A percentile compares a stretch with the other conserved stretches of the same genome.
Conservation (phyloP, 23 tunicate genomes). For the Halocynthia roretzi region DNA sequence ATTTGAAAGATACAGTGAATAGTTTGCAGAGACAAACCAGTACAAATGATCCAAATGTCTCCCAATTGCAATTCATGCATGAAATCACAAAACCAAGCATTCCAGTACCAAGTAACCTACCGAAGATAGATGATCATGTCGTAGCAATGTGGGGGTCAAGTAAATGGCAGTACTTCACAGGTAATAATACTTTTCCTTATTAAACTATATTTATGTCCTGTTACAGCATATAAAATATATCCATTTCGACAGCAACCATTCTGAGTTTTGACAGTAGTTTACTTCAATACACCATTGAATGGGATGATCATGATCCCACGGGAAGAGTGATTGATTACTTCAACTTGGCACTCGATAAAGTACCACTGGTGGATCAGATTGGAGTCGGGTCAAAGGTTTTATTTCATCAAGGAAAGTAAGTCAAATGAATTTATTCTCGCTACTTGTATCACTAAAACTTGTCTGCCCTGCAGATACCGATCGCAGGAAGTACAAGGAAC, state of each 20-base stretch:
- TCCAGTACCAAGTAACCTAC: slow-evolving; percentile 32
- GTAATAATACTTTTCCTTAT: slow-evolving; percentile 1
- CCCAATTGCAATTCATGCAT: too few relatives aligned
- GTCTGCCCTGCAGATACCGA: slow-evolving; percentile 36
- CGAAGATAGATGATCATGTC: slow-evolving; percentile 67
- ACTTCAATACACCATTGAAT: slow-evolving; percentile 80
- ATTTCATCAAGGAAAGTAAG: slow-evolving; percentile 84
- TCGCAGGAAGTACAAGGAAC: slow-evolving; percentile 50
- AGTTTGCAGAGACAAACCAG: too few relatives aligned
- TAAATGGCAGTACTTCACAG: slow-evolving; percentile 97
- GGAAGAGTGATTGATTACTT: slow-evolving; percentile 71
- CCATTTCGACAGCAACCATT: slow-evolving; percentile 54
- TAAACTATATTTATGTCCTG: not conserved
- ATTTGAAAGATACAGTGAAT: too few relatives aligned
- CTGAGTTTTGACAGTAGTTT: slow-evolving; percentile 39
- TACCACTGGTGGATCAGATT: slow-evolving; percentile 60
- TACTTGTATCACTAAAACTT: not conserved
- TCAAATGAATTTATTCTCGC: not conserved
- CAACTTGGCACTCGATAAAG: slow-evolving; percentile 69
- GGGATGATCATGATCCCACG: slow-evolving; percentile 95
- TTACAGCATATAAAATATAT: not conserved
- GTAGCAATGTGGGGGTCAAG: slow-evolving; percentile 89
- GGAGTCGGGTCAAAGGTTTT: slow-evolving; percentile 83
- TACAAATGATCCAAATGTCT: too few relatives aligned
- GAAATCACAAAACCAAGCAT: too few relatives aligned